Conservation (phyloP, 1,140 invertebrate genomes). For the Andrena cerasifolii region DNA sequence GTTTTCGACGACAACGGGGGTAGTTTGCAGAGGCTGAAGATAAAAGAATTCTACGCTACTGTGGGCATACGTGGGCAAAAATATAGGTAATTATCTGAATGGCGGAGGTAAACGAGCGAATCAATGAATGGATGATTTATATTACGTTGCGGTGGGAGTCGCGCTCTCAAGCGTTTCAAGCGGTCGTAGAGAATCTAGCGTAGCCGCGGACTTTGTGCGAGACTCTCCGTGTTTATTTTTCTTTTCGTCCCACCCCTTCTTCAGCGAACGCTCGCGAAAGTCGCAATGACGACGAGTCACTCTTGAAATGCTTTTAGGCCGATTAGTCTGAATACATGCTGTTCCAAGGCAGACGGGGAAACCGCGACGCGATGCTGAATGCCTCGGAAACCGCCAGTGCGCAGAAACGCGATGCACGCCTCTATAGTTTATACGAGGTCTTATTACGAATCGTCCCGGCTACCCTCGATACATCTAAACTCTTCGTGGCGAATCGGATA, state of each 20-base stretch:
- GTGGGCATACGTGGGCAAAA: neutral
- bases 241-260: constrained; percentile 2
- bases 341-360: constrained; percentile 38
- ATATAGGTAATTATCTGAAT: constrained; percentile 11
- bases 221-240: constrained; percentile 18
- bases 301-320: constrained; percentile 66
- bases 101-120: constrained; percentile 13
- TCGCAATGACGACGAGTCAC: constrained; percentile 54
- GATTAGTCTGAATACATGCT: constrained; percentile 63
- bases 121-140: constrained; percentile 26
- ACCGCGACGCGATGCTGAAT: constrained; percentile 41
- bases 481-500: neutral
- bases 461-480: neutral
- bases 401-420: neutral
- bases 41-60: too few relatives aligned
- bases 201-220: constrained; percentile 19
- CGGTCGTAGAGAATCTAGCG: neutral
- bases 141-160: neutral
- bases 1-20: neutral
- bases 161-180: constrained; percentile 7
- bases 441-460: neutral
- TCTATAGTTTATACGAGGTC: constrained; percentile 8
- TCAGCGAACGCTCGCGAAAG: constrained; percentile 35
- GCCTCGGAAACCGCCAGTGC: constrained; percentile 22
- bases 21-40: neutral